Base-by-base conservation (phyloP, 1,140 invertebrate species). In the Drosophila ohnishii region DNA sequence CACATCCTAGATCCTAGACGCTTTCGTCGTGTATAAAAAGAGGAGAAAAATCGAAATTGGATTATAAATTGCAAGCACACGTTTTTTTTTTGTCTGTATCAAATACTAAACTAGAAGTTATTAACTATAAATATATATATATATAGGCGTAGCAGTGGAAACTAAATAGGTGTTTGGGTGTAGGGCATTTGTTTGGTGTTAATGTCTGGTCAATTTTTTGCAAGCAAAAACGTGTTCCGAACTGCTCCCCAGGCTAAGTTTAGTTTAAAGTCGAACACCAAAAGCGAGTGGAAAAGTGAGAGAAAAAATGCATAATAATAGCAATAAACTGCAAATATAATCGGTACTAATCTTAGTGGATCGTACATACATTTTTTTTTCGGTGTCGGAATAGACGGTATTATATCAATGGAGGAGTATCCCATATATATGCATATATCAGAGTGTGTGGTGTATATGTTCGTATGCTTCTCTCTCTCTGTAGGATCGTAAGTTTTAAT, bases 251-350 rank as follows among this genome's bases (percentile, higher is more conserved):
- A 10, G 56, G 50, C 30, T 76, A 76, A 75, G 56, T 51, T 72
- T 69, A 84, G 66, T 84, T 85, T 63, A 82, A 86, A 73, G 60
- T 87, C 71, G 64, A 87, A 86, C 82, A 86, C 82, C 83, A 85
- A 80, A 85, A 80, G 50, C 42, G 37, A 1, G 56, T 50, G 58
- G 39, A 61, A 42, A 40, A 56, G 28, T 28, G 5, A 5, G 19
- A n/a, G 0, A 5, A 28, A 13, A 16, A 28, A 35, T 32, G 22
- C 28, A 47, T 22, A 14, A 40, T 51, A 55, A 39, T 19, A 45
- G 22, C 34, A 63, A 28, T 64, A 67, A 35, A 71, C 25, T 45
- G 58, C 58, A 82, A 78, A 79, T 82, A 72, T 86, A 87, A 81
- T 87, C 78, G 66, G 67, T 75, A 75, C 44, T 65, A 58, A 44